A percentile compares a stretch with the other conserved stretches of the same genome.
These are phyloP conservation scores for Phataginus tricuspis DNA, from an alignment of 2,797 vertebrate species.

Conservation along the genomic window DNA sequence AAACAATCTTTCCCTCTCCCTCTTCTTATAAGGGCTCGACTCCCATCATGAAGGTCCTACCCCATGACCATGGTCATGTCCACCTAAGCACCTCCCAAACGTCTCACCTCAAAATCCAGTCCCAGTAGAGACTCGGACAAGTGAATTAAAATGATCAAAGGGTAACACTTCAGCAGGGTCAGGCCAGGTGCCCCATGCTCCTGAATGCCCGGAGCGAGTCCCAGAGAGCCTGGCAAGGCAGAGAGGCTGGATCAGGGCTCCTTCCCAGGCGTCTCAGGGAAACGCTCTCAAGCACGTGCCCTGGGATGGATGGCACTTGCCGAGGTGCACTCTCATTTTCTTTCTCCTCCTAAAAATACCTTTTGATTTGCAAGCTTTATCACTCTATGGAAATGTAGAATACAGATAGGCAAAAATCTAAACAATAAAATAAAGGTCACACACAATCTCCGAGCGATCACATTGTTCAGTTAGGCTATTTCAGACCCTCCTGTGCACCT, in stretches of 20 bases:
- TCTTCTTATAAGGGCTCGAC: neutral
- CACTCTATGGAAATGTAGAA: neutral
- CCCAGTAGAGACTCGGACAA: neutral
- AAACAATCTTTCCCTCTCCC: neutral
- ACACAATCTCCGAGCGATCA: neutral
- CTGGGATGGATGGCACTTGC: neutral
- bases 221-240: neutral
- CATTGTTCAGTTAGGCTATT: neutral
- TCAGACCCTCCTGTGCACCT: neutral
- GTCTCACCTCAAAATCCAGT: neutral
- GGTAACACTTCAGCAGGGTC: neutral
- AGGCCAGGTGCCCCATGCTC: neutral
- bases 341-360: neutral
- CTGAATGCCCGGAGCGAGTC: neutral
- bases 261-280: neutral
- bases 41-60: neutral
- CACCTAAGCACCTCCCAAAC: neutral
- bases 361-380: neutral
- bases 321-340: neutral
- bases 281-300: neutral
- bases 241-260: neutral
- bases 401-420: neutral
- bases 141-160: neutral
- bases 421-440: neutral
- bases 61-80: neutral